Percentiles rank a stretch among this genome's conserved stretches.
phyloP scores from a whole-genome alignment of 2,888 invertebrate genomes.

The Caenorhabditis auriculariae region DNA sequence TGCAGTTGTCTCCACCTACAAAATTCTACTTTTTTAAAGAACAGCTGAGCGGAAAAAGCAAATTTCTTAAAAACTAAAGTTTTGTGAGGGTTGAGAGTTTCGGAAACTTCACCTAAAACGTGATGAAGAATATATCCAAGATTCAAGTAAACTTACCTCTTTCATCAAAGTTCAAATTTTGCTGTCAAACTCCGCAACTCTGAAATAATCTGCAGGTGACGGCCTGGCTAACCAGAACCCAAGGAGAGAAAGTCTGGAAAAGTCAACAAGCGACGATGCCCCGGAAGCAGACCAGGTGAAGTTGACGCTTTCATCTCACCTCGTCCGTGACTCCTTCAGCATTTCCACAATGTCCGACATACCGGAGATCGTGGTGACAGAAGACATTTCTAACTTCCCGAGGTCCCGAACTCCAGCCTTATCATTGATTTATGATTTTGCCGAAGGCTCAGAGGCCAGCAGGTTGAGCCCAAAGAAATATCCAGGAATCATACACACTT shows the following conservation, averaged over 20 bases:
- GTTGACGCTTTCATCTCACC: neutral
- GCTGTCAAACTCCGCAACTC: too few relatives aligned
- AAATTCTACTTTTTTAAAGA: too few relatives aligned
- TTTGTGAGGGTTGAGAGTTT: too few relatives aligned
- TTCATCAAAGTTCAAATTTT: too few relatives aligned
- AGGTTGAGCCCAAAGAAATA: too few relatives aligned
- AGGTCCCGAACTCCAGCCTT: conserved; percentile 54
- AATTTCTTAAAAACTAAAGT: too few relatives aligned
- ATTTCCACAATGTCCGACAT: conserved; percentile 54
- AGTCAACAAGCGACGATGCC: neutral
- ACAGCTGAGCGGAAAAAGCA: too few relatives aligned
- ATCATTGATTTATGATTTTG: conserved; percentile 56
- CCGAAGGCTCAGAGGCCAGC: conserved; percentile 17
- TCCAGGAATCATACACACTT: too few relatives aligned
- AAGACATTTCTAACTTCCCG: conserved; percentile 28
- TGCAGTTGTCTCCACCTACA: too few relatives aligned
- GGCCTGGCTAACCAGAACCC: conserved; percentile 51
- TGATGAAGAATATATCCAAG: neutral
- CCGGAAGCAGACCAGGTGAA: neutral
- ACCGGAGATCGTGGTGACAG: conserved; percentile 59
- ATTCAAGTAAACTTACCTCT: neutral
- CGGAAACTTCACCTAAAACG: too few relatives aligned
- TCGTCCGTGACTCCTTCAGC: conserved; percentile 7
- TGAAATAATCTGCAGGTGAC: too few relatives aligned
- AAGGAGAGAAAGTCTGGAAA: conserved; percentile 10